Evolutionary conservation across 2,113 vertebrate species (phyloP), one percentile per base, ranked within the genome.

Genomic region (Actenoides hombroni): DNA sequence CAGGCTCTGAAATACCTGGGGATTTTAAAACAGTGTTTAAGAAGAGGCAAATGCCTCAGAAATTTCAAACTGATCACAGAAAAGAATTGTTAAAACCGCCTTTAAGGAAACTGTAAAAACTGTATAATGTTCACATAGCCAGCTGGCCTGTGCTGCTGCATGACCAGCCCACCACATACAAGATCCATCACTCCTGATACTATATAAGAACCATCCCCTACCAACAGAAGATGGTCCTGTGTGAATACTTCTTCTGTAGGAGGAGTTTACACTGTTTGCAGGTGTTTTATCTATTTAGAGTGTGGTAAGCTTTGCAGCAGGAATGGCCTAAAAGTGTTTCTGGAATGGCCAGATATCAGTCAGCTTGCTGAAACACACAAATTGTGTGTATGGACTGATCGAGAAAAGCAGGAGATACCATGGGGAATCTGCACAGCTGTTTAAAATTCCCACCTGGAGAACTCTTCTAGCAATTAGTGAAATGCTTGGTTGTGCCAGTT

Each of bases 161-260:
- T 24, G 39, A 54, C 14, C 39, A 65, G 9, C 5, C 7, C 40
- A 40, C 57, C 2, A 7, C 33, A 67, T 39, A 61, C 3, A 33
- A 77, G 63, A 73, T 63, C 24, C 65, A 82, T 57, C 28, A 10
- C 6, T 78, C 24, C 17, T 73, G 20, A 56, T 35, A 67, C 35
- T 49, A 7, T 1, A 0, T 16, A 40, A 40, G 59, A 63, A 82
- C 29, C 23, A 51, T 56, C 2, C 46, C 8, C 13, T 48, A 7
- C 16, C 21, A 53, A 19, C 20, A 78, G 35, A 71, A 77, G 24
- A 35, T 74, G 25, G 21, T 57, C 40, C 64, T 68, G 0, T 46
- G 28, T 73, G 48, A 73, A 33, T 28, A 35, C 46, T 82, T 73
- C 37, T 73, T 40, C 59, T 54, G 31, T 29, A 63, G 48, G 33